Percentiles rank a stretch among this genome's conserved stretches.
phyloP scores from a whole-genome alignment of 2,888 invertebrate species.

The Heliconius charithonia region DNA sequence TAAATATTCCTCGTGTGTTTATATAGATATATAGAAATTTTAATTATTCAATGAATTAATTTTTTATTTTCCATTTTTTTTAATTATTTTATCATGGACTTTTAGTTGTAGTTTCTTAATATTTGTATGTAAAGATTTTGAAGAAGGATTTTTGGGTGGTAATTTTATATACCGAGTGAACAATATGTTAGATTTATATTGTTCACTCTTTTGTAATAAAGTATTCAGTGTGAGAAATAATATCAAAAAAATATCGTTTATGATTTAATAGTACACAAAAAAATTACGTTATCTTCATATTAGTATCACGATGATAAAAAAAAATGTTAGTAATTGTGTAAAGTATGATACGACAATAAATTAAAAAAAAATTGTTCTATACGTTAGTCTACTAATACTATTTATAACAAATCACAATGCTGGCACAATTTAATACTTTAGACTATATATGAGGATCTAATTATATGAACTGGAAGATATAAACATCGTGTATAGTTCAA shows the following conservation, averaged over 20 bases:
- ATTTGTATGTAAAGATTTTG: slow-evolving; percentile 14
- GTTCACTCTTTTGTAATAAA: background rate
- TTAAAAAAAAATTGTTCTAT: background rate
- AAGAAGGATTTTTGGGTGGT: background rate
- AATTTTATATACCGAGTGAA: background rate
- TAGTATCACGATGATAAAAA: background rate
- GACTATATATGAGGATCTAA: background rate
- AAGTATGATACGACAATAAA: slow-evolving; percentile 18
- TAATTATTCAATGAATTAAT: slow-evolving; percentile 28
- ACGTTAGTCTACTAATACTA: slow-evolving; percentile 9
- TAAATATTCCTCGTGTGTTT: slow-evolving; percentile 7
- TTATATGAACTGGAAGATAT: background rate
- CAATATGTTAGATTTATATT: background rate
- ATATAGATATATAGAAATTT: slow-evolving; percentile 16
- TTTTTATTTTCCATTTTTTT: slow-evolving; percentile 19
- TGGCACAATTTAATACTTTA: slow-evolving; percentile 8
- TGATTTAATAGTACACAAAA: background rate
- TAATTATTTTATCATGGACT: slow-evolving; percentile 9
- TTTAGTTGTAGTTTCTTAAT: slow-evolving; percentile 29
- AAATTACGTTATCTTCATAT: background rate
- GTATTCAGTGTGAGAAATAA: background rate
- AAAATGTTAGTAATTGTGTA: background rate
- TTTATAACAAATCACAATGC: background rate
- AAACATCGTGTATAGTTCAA: background rate
- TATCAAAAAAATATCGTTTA: background rate